Evolutionary conservation across 1,140 invertebrate species (phyloP).

Genomic region (Prorops nasuta): DNA sequence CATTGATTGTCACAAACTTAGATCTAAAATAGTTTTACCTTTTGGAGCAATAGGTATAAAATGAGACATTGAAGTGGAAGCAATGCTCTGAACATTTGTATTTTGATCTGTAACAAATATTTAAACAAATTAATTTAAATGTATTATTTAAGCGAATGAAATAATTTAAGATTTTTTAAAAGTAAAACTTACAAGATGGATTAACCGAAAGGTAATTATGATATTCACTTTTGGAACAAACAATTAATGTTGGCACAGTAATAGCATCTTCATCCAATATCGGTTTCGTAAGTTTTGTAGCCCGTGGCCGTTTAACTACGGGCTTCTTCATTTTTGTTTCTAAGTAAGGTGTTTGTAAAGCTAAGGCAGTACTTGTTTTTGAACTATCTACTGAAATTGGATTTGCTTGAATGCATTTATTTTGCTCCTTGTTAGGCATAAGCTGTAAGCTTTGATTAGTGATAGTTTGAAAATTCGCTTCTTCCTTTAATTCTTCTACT

Average conservation of each 20-base stretch:
- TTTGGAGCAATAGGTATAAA: constrained; percentile 44
- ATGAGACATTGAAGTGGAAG: constrained; percentile 14
- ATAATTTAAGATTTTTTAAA: no score
- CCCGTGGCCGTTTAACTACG: constrained; percentile 11
- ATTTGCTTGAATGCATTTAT: neutral
- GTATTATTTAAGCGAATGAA: no score
- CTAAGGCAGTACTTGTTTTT: neutral
- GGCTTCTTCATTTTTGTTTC: constrained; percentile 16
- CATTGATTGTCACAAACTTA: no score
- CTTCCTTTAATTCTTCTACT: constrained; percentile 9
- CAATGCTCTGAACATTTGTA: neutral
- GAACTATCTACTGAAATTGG: no score
- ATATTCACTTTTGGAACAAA: constrained; percentile 40
- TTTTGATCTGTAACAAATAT: no score
- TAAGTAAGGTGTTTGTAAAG: neutral
- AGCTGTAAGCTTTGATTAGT: neutral
- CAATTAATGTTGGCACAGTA: constrained; percentile 40
- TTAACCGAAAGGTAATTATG: constrained; percentile 17
- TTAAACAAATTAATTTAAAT: no score
- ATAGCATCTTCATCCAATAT: constrained; percentile 21
- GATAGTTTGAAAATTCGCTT: neutral
- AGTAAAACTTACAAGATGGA: constrained; percentile 10
- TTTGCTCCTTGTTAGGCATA: neutral
- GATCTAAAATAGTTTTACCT: constrained; percentile 3
- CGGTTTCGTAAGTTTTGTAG: constrained; percentile 12